Conservation (phyloP, 2,888 invertebrate species). For the Drosophila ezoana region DNA sequence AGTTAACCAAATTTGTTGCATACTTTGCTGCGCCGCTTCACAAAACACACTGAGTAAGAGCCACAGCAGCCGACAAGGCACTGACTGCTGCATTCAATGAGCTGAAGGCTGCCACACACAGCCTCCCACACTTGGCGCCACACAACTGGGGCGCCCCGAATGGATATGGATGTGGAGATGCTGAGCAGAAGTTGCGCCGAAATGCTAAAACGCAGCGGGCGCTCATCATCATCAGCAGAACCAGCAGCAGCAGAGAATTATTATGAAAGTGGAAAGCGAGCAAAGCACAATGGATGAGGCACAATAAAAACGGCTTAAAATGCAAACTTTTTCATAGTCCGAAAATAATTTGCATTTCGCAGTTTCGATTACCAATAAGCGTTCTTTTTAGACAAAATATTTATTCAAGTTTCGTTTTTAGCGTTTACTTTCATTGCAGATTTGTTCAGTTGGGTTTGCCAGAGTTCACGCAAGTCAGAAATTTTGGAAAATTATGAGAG, state of each 20-base stretch:
- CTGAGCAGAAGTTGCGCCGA: slow-evolving; percentile 65
- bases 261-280: slow-evolving; percentile 46
- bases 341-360: slow-evolving; percentile 49
- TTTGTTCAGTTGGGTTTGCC: background rate
- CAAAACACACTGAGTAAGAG: slow-evolving; percentile 67
- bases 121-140: slow-evolving; percentile 44
- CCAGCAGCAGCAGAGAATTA: slow-evolving; percentile 27
- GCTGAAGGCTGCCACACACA: slow-evolving; percentile 45
- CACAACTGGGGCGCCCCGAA: slow-evolving; percentile 59
- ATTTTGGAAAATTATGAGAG: background rate
- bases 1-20: slow-evolving; percentile 79
- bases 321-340: slow-evolving; percentile 47
- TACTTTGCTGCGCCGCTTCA: slow-evolving; percentile 75
- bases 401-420: slow-evolving; percentile 25
- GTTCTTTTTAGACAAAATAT: slow-evolving; percentile 28
- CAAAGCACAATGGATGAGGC: slow-evolving; percentile 61
- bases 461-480: background rate
- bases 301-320: slow-evolving; percentile 66
- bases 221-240: slow-evolving; percentile 51
- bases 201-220: slow-evolving; percentile 73
- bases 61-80: slow-evolving; percentile 23
- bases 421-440: slow-evolving; percentile 20
- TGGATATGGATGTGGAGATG: slow-evolving; percentile 52
- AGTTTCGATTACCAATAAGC: slow-evolving; percentile 49
- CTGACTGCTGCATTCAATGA: slow-evolving; percentile 69